A percentile compares a stretch with the other conserved stretches of the same genome.
Conservation (phyloP, 2,888 invertebrate genomes). For the Melinaea menophilus region DNA sequence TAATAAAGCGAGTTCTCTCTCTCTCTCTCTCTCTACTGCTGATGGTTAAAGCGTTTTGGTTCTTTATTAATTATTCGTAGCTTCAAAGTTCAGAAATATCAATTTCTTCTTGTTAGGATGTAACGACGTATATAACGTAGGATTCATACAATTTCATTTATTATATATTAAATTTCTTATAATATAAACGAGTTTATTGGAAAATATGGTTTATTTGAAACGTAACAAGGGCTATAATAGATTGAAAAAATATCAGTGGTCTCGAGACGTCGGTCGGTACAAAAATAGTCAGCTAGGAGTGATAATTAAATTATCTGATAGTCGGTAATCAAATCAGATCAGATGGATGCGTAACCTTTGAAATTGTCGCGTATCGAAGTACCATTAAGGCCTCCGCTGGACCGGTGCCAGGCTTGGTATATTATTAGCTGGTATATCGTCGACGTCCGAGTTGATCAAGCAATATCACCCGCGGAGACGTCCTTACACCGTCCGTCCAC, state of each 20-base stretch:
- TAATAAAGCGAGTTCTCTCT: too few relatives aligned
- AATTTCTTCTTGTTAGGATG: too few relatives aligned
- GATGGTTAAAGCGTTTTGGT: too few relatives aligned
- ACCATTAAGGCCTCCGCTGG: conserved; percentile 75
- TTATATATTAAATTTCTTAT: too few relatives aligned
- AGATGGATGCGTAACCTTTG: conserved; percentile 59
- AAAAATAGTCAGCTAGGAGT: neutral
- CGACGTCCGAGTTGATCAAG: conserved; percentile 75
- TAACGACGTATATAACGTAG: too few relatives aligned
- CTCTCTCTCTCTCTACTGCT: too few relatives aligned
- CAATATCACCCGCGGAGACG: conserved; percentile 60
- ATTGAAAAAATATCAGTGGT: neutral
- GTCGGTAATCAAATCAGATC: conserved; percentile 42
- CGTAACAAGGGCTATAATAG: too few relatives aligned
- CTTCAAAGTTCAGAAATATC: too few relatives aligned
- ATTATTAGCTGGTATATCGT: conserved; percentile 65
- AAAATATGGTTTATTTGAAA: too few relatives aligned
- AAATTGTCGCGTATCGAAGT: conserved; percentile 73
- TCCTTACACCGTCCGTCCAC: conserved; percentile 18
- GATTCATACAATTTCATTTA: too few relatives aligned
- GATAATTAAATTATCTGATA: neutral
- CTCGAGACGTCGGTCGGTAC: neutral
- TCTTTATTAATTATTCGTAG: too few relatives aligned
- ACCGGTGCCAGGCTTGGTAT: conserved; percentile 67
- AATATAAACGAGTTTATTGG: too few relatives aligned